Percentiles rank a stretch among this genome's conserved stretches.
Conservation (phyloP, 2,888 invertebrate genomes). For the Ectropis crepuscularia region DNA sequence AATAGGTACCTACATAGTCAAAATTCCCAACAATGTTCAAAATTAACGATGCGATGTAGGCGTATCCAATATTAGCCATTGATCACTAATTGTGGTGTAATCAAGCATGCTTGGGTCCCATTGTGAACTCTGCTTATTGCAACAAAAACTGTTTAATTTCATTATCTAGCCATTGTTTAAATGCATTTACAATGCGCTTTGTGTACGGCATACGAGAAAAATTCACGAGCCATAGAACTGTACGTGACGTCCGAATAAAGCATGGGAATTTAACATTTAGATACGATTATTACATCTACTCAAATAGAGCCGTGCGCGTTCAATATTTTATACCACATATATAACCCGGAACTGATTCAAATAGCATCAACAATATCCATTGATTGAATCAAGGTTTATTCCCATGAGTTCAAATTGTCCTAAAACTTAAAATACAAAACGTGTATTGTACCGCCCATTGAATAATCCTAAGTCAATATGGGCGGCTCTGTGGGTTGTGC, state of each 20-base stretch:
- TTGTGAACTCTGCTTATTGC: conserved; percentile 47
- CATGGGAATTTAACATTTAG: conserved; percentile 2
- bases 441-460: conserved; percentile 50
- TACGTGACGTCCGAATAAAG: conserved; percentile 1
- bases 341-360: conserved; percentile 12
- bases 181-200: conserved; percentile 67
- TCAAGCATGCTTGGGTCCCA: conserved; percentile 44
- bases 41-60: conserved; percentile 29
- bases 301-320: too few relatives aligned
- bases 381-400: conserved; percentile 22
- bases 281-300: neutral
- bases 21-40: conserved; percentile 25
- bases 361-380: neutral
- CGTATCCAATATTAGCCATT: conserved; percentile 36
- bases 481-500: conserved; percentile 32
- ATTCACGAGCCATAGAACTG: conserved; percentile 6
- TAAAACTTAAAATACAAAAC: conserved; percentile 46
- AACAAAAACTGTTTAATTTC: conserved; percentile 66
- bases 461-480: conserved; percentile 48
- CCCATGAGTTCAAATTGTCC: conserved; percentile 42
- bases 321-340: neutral
- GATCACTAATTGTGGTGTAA: conserved; percentile 46
- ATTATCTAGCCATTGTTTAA: conserved; percentile 67
- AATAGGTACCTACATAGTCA: neutral
- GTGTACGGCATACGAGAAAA: conserved; percentile 41